A percentile compares a stretch with the other conserved stretches of the same genome.
Evolutionary conservation across 1,140 invertebrate species (phyloP).

Genomic region (Caenorhabditis latens): DNA sequence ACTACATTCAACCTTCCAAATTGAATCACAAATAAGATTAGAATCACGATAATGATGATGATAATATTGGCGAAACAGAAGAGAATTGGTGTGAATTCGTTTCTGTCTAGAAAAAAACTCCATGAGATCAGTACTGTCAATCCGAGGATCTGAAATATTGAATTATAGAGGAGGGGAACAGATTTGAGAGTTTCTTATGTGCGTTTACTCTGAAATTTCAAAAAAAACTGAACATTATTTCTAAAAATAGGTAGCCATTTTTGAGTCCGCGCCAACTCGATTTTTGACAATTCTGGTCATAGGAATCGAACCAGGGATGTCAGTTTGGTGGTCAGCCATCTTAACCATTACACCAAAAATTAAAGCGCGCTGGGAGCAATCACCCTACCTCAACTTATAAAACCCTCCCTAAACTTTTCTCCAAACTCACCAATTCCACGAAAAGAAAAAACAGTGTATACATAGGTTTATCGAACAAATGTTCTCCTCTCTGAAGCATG

Average conservation of each 20-base stretch:
- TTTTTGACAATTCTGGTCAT: no score
- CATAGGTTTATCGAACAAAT: conserved; percentile 5
- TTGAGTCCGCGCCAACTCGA: no score
- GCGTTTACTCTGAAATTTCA: no score
- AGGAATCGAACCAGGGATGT: no score
- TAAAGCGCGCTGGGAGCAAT: no score
- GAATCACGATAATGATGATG: background rate
- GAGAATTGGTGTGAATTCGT: conserved; percentile 1
- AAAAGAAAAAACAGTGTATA: conserved; percentile 47
- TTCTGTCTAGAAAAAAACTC: background rate
- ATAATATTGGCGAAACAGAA: conserved; percentile 12
- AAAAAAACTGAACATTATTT: no score
- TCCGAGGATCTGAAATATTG: background rate
- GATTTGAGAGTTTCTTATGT: no score
- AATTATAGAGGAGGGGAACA: background rate
- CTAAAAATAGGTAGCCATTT: no score
- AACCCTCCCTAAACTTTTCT: no score
- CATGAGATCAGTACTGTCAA: background rate
- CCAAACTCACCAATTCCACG: conserved; percentile 13
- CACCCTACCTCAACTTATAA: no score
- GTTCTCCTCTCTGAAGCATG: conserved; percentile 24
- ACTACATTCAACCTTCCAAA: conserved; percentile 43
- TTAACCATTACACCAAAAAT: no score
- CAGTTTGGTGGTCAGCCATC: no score
- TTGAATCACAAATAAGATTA: conserved; percentile 20